Evolutionary conservation across 2,888 invertebrate species (phyloP).

Genomic region (Camptogramma bilineatum): DNA sequence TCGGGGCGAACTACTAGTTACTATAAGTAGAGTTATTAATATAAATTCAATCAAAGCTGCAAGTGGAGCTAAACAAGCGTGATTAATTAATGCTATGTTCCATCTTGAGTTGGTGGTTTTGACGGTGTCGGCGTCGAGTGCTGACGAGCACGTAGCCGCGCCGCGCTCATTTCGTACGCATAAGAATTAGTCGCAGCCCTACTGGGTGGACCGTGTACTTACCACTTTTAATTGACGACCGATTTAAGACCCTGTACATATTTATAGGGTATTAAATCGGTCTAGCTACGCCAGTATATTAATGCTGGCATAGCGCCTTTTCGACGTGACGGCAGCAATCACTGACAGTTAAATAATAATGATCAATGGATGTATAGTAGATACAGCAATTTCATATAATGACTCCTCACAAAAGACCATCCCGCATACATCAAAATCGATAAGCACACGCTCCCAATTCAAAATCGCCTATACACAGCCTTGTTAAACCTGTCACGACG

Average conservation of each 20-base stretch:
- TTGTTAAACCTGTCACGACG: constrained; percentile 61
- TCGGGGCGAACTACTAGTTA: too few relatives aligned
- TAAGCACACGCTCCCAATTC: constrained; percentile 59
- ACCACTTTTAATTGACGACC: constrained; percentile 65
- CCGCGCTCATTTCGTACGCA: constrained; percentile 60
- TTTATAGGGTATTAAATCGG: too few relatives aligned
- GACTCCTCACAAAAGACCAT: constrained; percentile 64
- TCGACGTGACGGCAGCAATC: constrained; percentile 47
- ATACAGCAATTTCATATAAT: constrained; percentile 69
- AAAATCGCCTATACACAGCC: constrained; percentile 54
- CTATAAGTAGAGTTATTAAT: constrained; percentile 15
- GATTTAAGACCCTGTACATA: too few relatives aligned
- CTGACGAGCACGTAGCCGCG: constrained; percentile 52
- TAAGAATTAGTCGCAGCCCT: constrained; percentile 63
- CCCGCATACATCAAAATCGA: constrained; percentile 66
- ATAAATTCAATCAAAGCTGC: constrained; percentile 18
- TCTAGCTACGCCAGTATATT: constrained; percentile 47
- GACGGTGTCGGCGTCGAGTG: constrained; percentile 39
- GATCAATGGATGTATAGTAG: constrained; percentile 59
- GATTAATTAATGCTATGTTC: constrained; percentile 16
- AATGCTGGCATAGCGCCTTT: constrained; percentile 35
- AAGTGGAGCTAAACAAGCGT: constrained; percentile 13
- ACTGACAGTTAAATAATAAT: constrained; percentile 68
- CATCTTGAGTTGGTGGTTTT: constrained; percentile 20
- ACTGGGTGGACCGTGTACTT: constrained; percentile 47